Evolutionary conservation across 2,888 invertebrate species (phyloP), one percentile per base, ranked within the genome.

Genomic region (Sarcophaga subvicina): DNA sequence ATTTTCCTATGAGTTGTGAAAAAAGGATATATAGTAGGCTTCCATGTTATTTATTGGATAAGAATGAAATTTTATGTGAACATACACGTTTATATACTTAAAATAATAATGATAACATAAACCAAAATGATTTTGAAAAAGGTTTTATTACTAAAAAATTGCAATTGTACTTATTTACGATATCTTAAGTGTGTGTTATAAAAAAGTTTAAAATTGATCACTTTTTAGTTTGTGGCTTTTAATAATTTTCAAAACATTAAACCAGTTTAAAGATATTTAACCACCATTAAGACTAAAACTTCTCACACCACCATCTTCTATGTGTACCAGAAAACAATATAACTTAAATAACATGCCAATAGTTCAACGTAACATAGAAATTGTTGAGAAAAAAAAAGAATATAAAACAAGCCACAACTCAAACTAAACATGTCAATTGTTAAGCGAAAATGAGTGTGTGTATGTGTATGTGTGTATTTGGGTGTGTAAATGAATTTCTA

Each of bases 321-420:
- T 67, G 22, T 20, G 62, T 54, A 67, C 62, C 66, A 80, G 70
- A 76, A 71, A 80, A 85, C 80, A 80, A 80, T 85, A 80, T 77
- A 83, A 86, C 83, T 86, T 86, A 83, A 87, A 83, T 75, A 80
- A 83, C 83, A 87, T 87, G 83, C 83, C 86, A 87, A 87, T 87
- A 87, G 86, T 87, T 87, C 83, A 87, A 81, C 78, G 81, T 83
- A 83, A 81, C 80, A 73, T 80, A 37, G 73, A 73, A n/a, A 8
- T 20, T 20, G 22, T 20, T 17, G 10, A 62, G 10, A 10, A 62
- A 22, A 62, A 62, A 62, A 62, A 62, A 20, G n/a, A 72, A 60
- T 54, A 54, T 54, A 54, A 49, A 54, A 54, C 54, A 54, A 54
- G 54, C 86, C 83, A 78, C 83, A 83, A 80, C 80, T 86, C 83